A percentile compares a stretch with the other conserved stretches of the same genome.
Conservation (phyloP, 2,888 invertebrate genomes). For the Napeogenes inachia region DNA sequence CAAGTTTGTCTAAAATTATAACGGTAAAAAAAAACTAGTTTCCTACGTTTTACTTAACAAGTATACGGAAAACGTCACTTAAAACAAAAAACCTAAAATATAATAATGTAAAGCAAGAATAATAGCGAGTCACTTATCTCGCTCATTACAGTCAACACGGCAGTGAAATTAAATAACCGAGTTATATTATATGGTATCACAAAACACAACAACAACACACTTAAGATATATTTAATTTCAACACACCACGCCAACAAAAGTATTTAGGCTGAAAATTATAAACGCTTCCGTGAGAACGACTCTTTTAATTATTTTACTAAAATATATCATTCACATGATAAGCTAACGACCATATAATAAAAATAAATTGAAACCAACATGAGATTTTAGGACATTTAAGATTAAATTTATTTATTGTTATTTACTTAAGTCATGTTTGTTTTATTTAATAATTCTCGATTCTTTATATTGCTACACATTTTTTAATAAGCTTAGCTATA, state of each 20-base stretch:
- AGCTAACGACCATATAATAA: conserved; percentile 32
- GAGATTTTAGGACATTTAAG: conserved; percentile 26
- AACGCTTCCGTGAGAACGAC: conserved; percentile 36
- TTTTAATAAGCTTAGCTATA: too few species aligned
- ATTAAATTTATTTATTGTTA: conserved; percentile 27
- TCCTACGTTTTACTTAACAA: background rate
- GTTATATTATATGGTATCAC: conserved; percentile 65
- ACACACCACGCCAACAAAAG: conserved; percentile 60
- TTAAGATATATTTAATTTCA: conserved; percentile 70
- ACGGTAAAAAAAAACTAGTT: too few species aligned
- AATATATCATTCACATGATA: conserved; percentile 36
- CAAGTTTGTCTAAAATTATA: too few species aligned
- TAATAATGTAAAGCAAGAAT: conserved; percentile 23
- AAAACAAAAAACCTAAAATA: conserved; percentile 17
- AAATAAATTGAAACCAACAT: conserved; percentile 31
- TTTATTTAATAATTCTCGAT: background rate
- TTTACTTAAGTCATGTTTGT: conserved; percentile 20
- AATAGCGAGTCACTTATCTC: conserved; percentile 46
- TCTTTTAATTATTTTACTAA: conserved; percentile 33
- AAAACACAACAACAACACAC: conserved; percentile 65
- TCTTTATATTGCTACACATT: background rate
- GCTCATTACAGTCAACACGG: conserved; percentile 68
- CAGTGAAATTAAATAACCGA: conserved; percentile 60
- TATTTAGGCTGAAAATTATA: conserved; percentile 36
- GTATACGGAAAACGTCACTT: conserved; percentile 18